Evolutionary conservation across 2,797 vertebrate genomes (phyloP), one percentile per base, ranked within the genome.

Genomic region (Xerus rutilus): DNA sequence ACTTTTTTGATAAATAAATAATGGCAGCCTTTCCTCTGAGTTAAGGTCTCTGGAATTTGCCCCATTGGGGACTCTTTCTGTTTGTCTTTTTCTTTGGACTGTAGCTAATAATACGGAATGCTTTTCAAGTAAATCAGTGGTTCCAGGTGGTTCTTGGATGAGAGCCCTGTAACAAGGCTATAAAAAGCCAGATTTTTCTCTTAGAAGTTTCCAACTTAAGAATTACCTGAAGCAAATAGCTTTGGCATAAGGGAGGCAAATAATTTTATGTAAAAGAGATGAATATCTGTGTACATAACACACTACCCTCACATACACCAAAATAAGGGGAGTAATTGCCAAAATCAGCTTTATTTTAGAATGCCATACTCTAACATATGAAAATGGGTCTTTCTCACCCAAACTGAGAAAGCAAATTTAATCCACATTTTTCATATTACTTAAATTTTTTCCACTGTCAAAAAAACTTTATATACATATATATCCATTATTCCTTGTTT

Each of bases 111-210:
- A 96, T 89, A 91, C 76, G 79, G 92, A 96, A 83, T 83, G 47
- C 86, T 95, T 97, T 95, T 59, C 69, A 90, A 96, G 70, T 93
- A 89, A 94, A 96, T 94, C 95, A 96, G 47, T 85, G 89, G 64
- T 90, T 97, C 93, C 96, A 97, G 95, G 95, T 96, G 82, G 92
- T 83, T 97, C 92, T 94, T 95, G 73, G 87, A 94, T 96, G 62
- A 32, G 28, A 93, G 92, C 84, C 95, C 73, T 94, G 32, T 73
- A 93, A 86, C 85, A 92, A 84, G 57, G 88, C 91, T 96, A 95
- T 96, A 89, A 96, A 96, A 97, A 94, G 39, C 65, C 67, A 96
- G 79, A 87, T 92, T 89, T 47, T 97, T 96, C 95, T 91, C 87
- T 96, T 95, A 32, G 70, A 96, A 93, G 69, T 95, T 96, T 97